A percentile compares a stretch with the other conserved stretches of the same genome.
Conservation (phyloP, 2,113 vertebrate species). For the Oceanites oceanicus region DNA sequence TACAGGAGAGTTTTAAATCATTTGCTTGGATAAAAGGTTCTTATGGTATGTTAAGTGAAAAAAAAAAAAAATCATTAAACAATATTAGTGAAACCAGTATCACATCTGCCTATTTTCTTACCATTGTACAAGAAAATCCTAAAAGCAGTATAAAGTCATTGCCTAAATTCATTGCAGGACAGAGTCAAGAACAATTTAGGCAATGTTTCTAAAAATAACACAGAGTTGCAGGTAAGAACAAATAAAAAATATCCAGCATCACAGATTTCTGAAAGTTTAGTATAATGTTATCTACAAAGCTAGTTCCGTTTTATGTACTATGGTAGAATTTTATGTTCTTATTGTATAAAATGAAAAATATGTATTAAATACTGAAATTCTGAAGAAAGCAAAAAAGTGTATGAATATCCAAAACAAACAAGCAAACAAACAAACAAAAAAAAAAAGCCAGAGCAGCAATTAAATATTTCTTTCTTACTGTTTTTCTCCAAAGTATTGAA, state of each 20-base stretch:
- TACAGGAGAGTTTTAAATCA: background rate
- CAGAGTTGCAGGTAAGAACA: background rate
- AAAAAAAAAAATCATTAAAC: background rate
- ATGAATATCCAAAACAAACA: background rate
- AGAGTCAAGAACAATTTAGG: background rate
- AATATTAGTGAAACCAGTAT: background rate
- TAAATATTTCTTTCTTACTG: conserved; percentile 77
- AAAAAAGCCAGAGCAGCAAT: background rate
- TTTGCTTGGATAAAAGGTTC: background rate
- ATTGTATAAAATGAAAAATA: background rate
- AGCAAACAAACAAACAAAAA: background rate
- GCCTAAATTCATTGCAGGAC: background rate
- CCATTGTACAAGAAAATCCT: background rate
- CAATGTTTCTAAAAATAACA: background rate
- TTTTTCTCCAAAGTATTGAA: conserved; percentile 96
- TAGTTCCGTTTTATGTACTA: background rate
- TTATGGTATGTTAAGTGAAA: background rate
- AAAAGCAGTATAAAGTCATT: background rate
- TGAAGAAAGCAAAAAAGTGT: background rate
- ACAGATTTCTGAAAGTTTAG: background rate
- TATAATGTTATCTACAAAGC: background rate
- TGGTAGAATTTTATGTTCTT: background rate
- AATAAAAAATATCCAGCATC: background rate
- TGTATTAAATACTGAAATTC: background rate
- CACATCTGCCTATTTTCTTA: background rate